Conservation (phyloP, 2,888 invertebrate genomes). For the Keiferia lycopersicella region DNA sequence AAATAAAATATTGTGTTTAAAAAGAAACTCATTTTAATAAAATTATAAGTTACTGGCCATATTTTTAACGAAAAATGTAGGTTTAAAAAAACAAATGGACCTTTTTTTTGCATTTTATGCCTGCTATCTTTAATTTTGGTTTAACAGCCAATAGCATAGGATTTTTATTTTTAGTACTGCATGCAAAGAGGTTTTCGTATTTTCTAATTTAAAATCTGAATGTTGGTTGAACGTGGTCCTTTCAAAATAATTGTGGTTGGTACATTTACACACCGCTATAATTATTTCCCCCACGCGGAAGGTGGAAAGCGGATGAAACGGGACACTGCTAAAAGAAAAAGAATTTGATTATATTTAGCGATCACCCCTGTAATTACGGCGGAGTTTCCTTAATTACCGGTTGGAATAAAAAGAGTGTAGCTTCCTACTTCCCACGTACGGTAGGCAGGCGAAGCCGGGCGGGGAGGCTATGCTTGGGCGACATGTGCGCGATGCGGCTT, state of each 20-base stretch:
- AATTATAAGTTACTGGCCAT: not conserved
- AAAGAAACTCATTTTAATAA: too few relatives aligned
- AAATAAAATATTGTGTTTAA: too few relatives aligned
- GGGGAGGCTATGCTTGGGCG: slow-evolving; percentile 51
- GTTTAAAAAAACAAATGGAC: not conserved
- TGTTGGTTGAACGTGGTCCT: not conserved
- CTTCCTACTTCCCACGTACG: slow-evolving; percentile 76
- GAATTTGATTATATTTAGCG: slow-evolving; percentile 78
- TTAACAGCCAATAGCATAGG: not conserved
- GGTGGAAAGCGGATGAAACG: slow-evolving; percentile 51
- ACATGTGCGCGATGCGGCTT: slow-evolving; percentile 74
- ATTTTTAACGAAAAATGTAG: not conserved
- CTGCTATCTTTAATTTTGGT: not conserved
- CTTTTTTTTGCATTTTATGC: not conserved
- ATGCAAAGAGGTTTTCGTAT: not conserved
- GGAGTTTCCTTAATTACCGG: slow-evolving; percentile 75
- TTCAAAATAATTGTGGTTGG: not conserved
- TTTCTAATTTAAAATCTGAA: not conserved
- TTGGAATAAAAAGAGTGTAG: slow-evolving; percentile 73
- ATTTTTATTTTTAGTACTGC: not conserved
- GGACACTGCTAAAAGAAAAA: slow-evolving; percentile 62
- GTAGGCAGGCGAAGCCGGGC: slow-evolving; percentile 46
- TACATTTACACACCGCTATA: not conserved
- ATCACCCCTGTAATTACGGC: slow-evolving; percentile 78
- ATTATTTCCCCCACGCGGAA: slow-evolving; percentile 35